Conservation (phyloP, 2,797 vertebrate genomes). For the Malacoctenus gilli region DNA sequence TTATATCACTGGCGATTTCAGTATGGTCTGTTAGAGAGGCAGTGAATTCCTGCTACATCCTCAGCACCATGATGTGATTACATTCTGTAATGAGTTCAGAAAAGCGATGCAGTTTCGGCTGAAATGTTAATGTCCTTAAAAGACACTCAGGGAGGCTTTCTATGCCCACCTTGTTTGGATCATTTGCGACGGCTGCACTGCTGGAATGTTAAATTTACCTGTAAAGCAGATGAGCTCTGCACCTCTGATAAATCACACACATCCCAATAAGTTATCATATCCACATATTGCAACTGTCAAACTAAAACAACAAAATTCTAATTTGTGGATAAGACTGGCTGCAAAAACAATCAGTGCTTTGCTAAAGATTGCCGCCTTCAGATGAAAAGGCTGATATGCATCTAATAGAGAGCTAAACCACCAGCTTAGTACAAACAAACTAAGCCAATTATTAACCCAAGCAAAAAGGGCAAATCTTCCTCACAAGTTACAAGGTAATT, state of each 20-base stretch:
- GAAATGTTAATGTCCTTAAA: no score
- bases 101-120: no score
- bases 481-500: constrained; percentile 40
- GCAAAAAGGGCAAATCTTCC: constrained; percentile 18
- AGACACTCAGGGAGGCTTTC: no score
- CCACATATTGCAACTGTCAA: no score
- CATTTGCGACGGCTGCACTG: not conserved
- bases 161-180: not conserved
- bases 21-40: no score
- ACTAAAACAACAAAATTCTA: not conserved
- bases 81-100: no score
- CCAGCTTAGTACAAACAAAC: constrained; percentile 35
- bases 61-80: no score
- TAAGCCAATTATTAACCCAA: constrained; percentile 49
- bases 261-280: not conserved
- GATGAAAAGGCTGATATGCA: constrained; percentile 27
- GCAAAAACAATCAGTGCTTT: constrained; percentile 13
- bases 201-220: not conserved
- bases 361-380: constrained; percentile 11
- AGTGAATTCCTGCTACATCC: no score
- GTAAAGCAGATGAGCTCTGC: not conserved
- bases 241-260: no score
- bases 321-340: not conserved
- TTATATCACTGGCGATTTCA: no score
- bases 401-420: constrained; percentile 34